A percentile compares a stretch with the other conserved stretches of the same genome.
Conservation (phyloP, 2,113 vertebrate species). For the Mormoops blainvillei region DNA sequence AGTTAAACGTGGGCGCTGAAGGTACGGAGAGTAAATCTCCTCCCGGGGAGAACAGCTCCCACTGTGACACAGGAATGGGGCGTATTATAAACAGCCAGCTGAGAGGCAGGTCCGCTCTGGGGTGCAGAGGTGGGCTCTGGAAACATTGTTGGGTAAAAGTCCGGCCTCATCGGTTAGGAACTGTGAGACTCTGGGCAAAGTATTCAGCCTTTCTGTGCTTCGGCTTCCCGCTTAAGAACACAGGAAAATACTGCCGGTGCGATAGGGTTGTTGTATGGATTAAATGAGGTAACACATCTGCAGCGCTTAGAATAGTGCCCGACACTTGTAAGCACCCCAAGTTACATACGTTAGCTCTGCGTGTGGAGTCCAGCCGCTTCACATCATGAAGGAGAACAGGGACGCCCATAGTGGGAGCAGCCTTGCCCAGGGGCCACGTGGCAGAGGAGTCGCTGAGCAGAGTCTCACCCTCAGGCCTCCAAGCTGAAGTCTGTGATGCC, state of each 20-base stretch:
- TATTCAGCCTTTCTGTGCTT: neutral
- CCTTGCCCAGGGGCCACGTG: neutral
- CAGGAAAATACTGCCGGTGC: neutral
- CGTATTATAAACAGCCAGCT: neutral
- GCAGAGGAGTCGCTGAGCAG: neutral
- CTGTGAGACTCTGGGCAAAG: neutral
- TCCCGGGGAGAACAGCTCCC: neutral
- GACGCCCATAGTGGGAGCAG: too few species aligned
- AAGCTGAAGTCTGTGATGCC: too few species aligned
- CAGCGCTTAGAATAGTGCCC: neutral
- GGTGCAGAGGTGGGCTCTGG: neutral
- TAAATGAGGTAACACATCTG: neutral
- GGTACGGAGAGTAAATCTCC: neutral
- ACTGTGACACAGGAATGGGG: fast-evolving
- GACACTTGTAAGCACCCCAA: neutral
- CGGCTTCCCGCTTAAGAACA: neutral
- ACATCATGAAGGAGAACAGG: neutral
- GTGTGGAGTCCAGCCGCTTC: neutral
- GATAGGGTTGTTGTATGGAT: too few species aligned
- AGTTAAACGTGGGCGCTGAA: neutral
- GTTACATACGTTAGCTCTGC: neutral
- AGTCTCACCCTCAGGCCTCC: neutral
- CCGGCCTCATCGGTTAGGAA: neutral
- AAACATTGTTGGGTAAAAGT: neutral
- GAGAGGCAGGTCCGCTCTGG: neutral